Conservation (phyloP, 1,140 invertebrate genomes). For the Nomia melanderi region DNA sequence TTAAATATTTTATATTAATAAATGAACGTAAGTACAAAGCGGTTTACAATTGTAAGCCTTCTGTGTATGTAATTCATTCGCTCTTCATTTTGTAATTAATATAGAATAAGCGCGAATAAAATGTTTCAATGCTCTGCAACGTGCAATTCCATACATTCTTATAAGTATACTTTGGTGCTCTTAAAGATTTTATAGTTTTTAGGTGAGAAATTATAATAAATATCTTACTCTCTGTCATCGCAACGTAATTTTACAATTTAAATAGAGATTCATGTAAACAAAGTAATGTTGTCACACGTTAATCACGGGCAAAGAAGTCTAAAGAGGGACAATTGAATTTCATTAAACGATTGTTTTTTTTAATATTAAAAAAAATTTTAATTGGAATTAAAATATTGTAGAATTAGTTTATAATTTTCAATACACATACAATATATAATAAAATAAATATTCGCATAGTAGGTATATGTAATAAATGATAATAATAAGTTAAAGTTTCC, state of each 20-base stretch:
- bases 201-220: conserved; percentile 15
- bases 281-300: conserved; percentile 33
- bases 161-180: background rate
- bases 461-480: background rate
- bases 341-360: background rate
- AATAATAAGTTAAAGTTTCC: background rate
- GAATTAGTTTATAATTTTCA: background rate
- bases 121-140: background rate
- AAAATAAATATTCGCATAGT: background rate
- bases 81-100: background rate
- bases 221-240: conserved; percentile 54
- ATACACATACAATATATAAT: background rate
- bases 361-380: background rate
- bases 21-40: background rate
- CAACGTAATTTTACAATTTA: conserved; percentile 51
- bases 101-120: background rate
- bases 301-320: conserved; percentile 25
- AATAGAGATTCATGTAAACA: conserved; percentile 57
- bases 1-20: conserved; percentile 11
- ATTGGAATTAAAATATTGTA: background rate
- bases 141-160: background rate
- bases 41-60: background rate
- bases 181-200: background rate
- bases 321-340: conserved; percentile 10
- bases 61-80: background rate